Conservation (phyloP, 2,797 vertebrate genomes). For the Emydoidea blandingii region DNA sequence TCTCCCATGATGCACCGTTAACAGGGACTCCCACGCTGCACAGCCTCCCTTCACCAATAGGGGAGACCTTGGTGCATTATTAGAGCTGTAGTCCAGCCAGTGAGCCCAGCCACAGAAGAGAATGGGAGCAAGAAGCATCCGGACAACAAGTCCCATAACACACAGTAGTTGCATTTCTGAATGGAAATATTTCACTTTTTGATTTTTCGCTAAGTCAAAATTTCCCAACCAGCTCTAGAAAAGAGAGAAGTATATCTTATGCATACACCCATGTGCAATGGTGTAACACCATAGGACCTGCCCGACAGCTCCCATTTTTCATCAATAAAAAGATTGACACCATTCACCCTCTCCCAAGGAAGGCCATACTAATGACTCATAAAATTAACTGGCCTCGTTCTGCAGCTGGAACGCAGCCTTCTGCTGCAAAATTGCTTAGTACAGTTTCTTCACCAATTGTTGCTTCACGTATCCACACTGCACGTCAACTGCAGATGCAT, state of each 20-base stretch:
- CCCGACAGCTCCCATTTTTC: neutral
- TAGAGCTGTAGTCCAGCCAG: neutral
- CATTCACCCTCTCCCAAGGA: fast-evolving
- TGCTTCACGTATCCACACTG: fast-evolving
- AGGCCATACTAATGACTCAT: neutral
- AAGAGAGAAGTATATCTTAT: neutral
- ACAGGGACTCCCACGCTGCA: neutral
- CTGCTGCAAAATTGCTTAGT: fast-evolving
- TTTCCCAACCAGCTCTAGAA: neutral
- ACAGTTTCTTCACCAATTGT: neutral
- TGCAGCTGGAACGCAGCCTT: no score
- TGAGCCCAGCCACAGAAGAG: neutral
- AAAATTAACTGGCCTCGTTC: neutral
- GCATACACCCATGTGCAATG: neutral
- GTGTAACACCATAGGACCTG: neutral
- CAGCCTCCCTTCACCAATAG: neutral
- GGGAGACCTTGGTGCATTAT: fast-evolving
- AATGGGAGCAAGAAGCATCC: neutral
- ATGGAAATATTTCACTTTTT: neutral
- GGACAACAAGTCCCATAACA: neutral
- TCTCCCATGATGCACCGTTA: neutral
- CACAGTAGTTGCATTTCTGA: neutral
- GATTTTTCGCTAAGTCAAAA: neutral
- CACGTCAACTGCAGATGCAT: neutral
- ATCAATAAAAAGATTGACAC: neutral